Conservation (phyloP, 2,113 vertebrate species). For the Stegostoma tigrinum region DNA sequence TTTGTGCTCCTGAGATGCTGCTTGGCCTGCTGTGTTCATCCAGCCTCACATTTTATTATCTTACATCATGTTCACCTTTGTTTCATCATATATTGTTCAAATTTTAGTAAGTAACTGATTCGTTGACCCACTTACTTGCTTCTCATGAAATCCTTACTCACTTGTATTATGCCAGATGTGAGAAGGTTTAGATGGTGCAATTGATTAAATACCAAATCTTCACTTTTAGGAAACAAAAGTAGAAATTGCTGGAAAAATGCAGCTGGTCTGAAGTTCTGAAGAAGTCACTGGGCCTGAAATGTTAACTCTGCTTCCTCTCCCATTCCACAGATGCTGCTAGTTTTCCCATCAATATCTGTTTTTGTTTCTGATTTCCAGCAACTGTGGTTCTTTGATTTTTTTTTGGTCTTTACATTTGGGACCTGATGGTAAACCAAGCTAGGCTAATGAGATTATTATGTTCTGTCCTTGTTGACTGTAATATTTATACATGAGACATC, state of each 20-base stretch:
- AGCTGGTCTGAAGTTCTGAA: no score
- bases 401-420: neutral
- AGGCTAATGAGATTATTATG: neutral
- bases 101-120: neutral
- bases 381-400: no score
- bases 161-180: neutral
- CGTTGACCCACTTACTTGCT: neutral
- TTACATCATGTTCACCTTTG: neutral
- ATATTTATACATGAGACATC: neutral
- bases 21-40: no score
- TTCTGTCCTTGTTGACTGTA: neutral
- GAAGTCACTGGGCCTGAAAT: no score
- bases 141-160: neutral
- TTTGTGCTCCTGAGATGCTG: no score
- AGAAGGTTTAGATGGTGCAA: neutral
- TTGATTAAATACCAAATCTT: neutral
- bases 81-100: neutral
- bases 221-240: neutral
- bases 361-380: no score
- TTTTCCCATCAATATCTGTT: no score
- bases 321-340: no score
- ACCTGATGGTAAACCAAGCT: neutral
- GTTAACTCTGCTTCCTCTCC: no score
- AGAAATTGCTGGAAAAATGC: no score
- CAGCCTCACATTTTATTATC: no score